Evolutionary conservation across 2,888 invertebrate species (phyloP).

Genomic region (Acleris cristana): DNA sequence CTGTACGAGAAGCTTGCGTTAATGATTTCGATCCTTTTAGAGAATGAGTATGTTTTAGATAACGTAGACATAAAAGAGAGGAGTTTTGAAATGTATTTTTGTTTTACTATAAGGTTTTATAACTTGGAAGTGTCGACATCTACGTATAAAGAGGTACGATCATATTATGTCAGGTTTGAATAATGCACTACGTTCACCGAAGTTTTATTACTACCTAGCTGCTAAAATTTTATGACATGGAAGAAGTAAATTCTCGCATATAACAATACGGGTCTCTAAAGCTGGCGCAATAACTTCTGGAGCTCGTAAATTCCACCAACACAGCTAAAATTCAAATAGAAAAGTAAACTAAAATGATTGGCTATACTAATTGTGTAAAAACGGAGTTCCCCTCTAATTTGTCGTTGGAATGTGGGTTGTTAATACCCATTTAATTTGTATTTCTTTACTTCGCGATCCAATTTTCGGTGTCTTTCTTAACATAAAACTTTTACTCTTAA

Average conservation of each 20-base stretch:
- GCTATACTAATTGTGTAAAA: constrained; percentile 48
- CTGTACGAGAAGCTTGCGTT: too few relatives aligned
- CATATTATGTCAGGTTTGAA: too few relatives aligned
- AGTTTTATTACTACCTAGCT: too few relatives aligned
- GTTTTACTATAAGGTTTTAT: too few relatives aligned
- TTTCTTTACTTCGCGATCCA: constrained; percentile 39
- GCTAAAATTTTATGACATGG: constrained; percentile 56
- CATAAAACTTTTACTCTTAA: constrained; percentile 49
- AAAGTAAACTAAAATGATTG: constrained; percentile 51
- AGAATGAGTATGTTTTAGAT: too few relatives aligned
- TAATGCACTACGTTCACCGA: too few relatives aligned
- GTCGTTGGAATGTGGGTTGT: constrained; percentile 19
- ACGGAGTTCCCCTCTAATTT: constrained; percentile 5
- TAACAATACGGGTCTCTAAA: constrained; percentile 64
- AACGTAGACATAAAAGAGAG: too few relatives aligned
- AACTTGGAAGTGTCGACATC: too few relatives aligned
- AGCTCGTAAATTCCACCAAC: constrained; percentile 62
- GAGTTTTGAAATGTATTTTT: too few relatives aligned
- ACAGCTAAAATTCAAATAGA: constrained; percentile 15
- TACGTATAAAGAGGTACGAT: too few relatives aligned
- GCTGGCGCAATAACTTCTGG: constrained; percentile 65
- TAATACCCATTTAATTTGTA: constrained; percentile 42
- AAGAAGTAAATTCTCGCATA: constrained; percentile 54
- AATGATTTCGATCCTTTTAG: too few relatives aligned
- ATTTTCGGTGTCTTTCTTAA: constrained; percentile 44